Percentiles rank a stretch among this genome's conserved stretches.
phyloP scores from a whole-genome alignment of 2,888 invertebrate genomes.

The Drosophila vallismaia region DNA sequence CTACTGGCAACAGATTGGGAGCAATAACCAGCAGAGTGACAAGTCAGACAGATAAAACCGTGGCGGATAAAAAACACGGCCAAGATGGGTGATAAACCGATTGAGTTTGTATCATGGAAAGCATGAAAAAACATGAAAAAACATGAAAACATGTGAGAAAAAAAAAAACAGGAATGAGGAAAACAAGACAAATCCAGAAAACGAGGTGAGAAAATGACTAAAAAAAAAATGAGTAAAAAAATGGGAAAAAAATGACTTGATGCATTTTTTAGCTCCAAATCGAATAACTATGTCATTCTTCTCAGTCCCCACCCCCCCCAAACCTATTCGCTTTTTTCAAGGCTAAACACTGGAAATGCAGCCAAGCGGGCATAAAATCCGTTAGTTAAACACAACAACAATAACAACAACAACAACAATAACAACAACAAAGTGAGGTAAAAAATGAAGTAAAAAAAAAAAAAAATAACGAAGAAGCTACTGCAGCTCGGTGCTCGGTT shows the following conservation, averaged over 20 bases:
- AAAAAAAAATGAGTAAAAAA: background rate
- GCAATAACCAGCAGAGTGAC: constrained; percentile 40
- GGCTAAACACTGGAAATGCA: constrained; percentile 25
- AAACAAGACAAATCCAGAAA: constrained; percentile 12
- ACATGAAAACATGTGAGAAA: background rate
- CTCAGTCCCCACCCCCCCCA: background rate
- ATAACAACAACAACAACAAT: background rate
- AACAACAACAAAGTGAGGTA: background rate
- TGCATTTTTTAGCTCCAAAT: constrained; percentile 39
- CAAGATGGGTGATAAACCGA: constrained; percentile 32
- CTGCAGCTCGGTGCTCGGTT: constrained; percentile 51
- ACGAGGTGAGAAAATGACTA: constrained; percentile 44
- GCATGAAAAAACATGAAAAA: constrained; percentile 1
- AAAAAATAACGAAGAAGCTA: constrained; percentile 1
- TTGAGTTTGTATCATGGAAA: constrained; percentile 7
- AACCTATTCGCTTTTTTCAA: constrained; percentile 15
- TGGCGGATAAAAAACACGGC: constrained; percentile 49
- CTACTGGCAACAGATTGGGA: constrained; percentile 12
- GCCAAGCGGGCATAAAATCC: constrained; percentile 34
- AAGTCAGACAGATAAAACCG: constrained; percentile 39
- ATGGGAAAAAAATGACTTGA: constrained; percentile 9
- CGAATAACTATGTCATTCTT: constrained; percentile 25
- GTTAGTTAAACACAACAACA: constrained; percentile 20
- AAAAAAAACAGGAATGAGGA: background rate
- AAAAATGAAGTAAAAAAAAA: background rate